A percentile compares a stretch with the other conserved stretches of the same genome.
Conservation (phyloP, 2,113 vertebrate species). For the human (Homo sapiens) region DNA sequence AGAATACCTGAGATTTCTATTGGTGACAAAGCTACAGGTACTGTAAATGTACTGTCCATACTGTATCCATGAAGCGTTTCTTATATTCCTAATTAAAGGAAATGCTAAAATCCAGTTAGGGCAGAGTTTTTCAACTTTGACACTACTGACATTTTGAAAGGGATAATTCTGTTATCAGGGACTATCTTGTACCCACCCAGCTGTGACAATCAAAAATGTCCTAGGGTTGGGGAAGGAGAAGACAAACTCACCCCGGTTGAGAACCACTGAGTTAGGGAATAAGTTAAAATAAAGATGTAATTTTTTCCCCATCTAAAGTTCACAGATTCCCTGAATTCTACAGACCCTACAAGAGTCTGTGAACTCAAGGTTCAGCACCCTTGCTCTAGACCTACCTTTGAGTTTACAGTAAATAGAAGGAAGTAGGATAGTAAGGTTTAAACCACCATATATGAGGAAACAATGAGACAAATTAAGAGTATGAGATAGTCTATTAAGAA, state of each 20-base stretch:
- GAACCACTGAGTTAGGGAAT: background rate
- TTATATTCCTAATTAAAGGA: conserved; percentile 16
- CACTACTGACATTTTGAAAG: background rate
- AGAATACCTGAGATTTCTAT: conserved; percentile 11
- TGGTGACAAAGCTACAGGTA: background rate
- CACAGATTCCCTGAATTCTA: background rate
- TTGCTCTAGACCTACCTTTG: background rate
- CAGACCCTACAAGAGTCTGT: background rate
- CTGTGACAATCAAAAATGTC: background rate
- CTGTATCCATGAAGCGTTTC: background rate
- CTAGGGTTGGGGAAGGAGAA: background rate
- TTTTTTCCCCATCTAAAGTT: background rate
- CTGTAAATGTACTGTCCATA: background rate
- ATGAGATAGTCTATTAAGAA: conserved; percentile 11
- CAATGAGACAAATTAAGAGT: background rate
- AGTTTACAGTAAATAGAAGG: background rate
- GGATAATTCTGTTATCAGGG: background rate
- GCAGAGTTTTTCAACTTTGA: background rate
- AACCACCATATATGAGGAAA: background rate
- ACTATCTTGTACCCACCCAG: background rate
- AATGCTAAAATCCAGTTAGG: conserved; percentile 22
- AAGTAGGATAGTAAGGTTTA: background rate
- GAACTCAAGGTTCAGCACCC: background rate
- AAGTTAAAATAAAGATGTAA: background rate
- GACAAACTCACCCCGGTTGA: background rate